Base-by-base conservation (phyloP, 1,140 invertebrate species). In the Camponotus pennsylvanicus region DNA sequence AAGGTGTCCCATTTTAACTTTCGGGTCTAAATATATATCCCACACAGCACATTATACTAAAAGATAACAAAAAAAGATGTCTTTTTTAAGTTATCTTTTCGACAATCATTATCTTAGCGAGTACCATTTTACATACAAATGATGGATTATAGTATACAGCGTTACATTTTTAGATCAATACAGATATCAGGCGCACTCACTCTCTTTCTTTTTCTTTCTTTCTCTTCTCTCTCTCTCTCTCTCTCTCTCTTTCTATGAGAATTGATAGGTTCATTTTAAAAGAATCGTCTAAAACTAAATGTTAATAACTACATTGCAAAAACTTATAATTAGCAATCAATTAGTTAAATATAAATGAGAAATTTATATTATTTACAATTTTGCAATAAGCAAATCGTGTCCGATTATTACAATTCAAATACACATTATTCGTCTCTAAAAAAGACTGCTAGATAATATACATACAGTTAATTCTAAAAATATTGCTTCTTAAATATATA, bases 291-390 rank as follows among this genome's bases (percentile, higher is more conserved):
- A 80, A 27, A 80, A 40, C 64, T 80, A 83, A 83, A 61, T 34
- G 32, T 69, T 71, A 80, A 40, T 52, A 82, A 82, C 71, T 52
- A 59, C 61, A 45, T 77, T 85, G 73, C 82, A 85, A 79, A 79
- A 85, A 77, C 82, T 85, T 85, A 85, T 67, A 83, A 55, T 73
- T 73, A 73, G 27, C 55, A 73, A 83, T 83, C 21, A 27, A 45
- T 59, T 61, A 21, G 13, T 15, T 73, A 45, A 59, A 45, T 27
- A 59, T 57, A 45, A 59, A 73, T 15, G 32, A 73, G 27, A 83
- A 34, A 7, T 37, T 15, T 57, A 6, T 21, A 82, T 83, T 83
- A 63, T 83, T 45, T 73, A 82, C 67, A 75, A 27, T 61, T 83
- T 73, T 37, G n/a, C 18, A 18, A 37, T 3, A 82, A 57, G 8